phyloP scores from a whole-genome alignment of 2,888 invertebrate genomes.

The Pomacea canaliculata region DNA sequence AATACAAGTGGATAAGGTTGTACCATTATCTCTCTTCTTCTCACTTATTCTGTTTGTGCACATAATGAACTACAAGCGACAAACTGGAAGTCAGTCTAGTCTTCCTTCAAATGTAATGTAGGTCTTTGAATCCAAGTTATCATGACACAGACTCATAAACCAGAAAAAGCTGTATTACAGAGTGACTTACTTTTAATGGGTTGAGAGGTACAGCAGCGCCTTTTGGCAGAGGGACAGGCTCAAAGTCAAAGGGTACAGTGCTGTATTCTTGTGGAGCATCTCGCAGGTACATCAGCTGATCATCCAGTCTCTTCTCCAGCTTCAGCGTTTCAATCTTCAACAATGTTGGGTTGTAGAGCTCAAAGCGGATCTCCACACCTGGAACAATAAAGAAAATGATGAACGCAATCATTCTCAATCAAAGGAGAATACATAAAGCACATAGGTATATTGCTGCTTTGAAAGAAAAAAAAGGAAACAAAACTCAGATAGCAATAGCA shows the following conservation, averaged over 20 bases:
- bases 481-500: no score
- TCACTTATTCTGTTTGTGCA: no score
- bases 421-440: not conserved
- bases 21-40: no score
- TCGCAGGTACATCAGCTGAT: constrained; percentile 84
- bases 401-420: not conserved
- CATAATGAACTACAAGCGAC: no score
- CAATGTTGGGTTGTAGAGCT: constrained; percentile 93
- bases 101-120: no score
- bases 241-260: constrained; percentile 93
- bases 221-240: constrained; percentile 82
- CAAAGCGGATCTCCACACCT: constrained; percentile 81
- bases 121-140: no score
- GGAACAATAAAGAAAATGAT: constrained; percentile 35
- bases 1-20: no score
- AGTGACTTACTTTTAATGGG: constrained; percentile 64
- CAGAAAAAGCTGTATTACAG: no score
- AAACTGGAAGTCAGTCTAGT: no score
- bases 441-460: no score
- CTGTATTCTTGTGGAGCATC: constrained; percentile 93
- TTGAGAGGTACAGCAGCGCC: constrained; percentile 86
- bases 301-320: constrained; percentile 93
- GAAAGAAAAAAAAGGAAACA: no score
- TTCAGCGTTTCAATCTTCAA: constrained; percentile 90
- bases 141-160: no score